phyloP scores from a whole-genome alignment of 1,140 invertebrate genomes.

The Drosophila erecta region DNA sequence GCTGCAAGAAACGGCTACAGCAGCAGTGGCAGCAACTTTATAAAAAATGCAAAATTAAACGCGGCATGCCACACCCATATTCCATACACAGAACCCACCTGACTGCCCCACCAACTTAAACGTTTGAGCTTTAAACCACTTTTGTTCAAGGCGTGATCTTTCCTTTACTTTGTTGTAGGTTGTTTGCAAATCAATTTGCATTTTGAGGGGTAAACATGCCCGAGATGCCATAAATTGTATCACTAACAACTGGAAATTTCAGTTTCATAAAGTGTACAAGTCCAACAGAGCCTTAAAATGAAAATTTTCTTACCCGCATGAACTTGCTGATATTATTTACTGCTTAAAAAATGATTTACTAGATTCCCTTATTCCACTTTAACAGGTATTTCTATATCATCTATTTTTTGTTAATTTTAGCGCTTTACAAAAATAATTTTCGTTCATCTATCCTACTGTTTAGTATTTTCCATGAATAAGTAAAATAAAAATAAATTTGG shows the following conservation, averaged over 20 bases:
- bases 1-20: slow-evolving; percentile 58
- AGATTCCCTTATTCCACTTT: too few species aligned
- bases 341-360: too few species aligned
- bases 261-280: not conserved
- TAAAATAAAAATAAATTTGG: too few species aligned
- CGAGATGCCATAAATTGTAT: not conserved
- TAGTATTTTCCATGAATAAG: too few species aligned
- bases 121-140: slow-evolving; percentile 14
- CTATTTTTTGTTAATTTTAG: too few species aligned
- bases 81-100: slow-evolving; percentile 17
- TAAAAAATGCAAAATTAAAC: slow-evolving; percentile 69
- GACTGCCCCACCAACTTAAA: slow-evolving; percentile 10
- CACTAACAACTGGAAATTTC: not conserved
- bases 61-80: slow-evolving; percentile 56
- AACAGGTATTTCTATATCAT: too few species aligned
- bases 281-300: too few species aligned
- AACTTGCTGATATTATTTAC: too few species aligned
- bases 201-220: slow-evolving; percentile 6
- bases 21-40: slow-evolving; percentile 40
- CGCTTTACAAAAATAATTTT: too few species aligned
- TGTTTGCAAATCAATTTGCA: slow-evolving; percentile 67
- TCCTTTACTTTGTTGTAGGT: slow-evolving; percentile 26
- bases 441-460: too few species aligned
- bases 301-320: too few species aligned
- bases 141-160: slow-evolving; percentile 13